Conservation (phyloP, 2,797 vertebrate genomes). For the Silurus lanzhouensis region DNA sequence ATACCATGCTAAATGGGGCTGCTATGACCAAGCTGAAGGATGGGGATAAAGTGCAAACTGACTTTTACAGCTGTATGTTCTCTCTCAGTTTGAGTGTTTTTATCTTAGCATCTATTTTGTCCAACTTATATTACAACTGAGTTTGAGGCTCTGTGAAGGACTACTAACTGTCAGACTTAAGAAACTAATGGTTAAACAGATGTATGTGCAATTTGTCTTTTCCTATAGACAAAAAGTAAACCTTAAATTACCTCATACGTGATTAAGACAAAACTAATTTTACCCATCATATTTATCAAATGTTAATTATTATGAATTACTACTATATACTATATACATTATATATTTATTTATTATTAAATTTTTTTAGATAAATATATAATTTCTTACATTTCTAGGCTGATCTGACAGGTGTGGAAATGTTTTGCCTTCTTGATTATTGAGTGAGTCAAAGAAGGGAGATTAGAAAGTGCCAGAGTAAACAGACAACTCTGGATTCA, state of each 20-base stretch:
- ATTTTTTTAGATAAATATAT: background rate
- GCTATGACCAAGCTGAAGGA: conserved; percentile 41
- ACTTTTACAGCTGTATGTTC: conserved; percentile 48
- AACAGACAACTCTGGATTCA: conserved; percentile 64
- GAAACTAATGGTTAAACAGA: background rate
- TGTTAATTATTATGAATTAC: too few species aligned
- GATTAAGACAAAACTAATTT: background rate
- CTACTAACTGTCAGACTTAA: conserved; percentile 15
- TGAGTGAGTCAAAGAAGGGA: conserved; percentile 54
- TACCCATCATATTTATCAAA: background rate
- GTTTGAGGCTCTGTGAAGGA: background rate
- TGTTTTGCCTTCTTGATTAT: conserved; percentile 39
- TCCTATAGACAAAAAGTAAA: background rate
- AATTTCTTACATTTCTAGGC: background rate
- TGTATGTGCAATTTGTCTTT: too few species aligned
- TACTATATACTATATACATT: too few species aligned
- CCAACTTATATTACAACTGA: conserved; percentile 23
- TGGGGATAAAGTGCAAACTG: conserved; percentile 33
- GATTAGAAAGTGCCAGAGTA: conserved; percentile 42
- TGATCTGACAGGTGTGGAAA: conserved; percentile 25
- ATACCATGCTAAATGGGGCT: conserved; percentile 48
- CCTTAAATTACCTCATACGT: conserved; percentile 20
- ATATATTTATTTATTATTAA: too few species aligned
- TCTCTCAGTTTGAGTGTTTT: conserved; percentile 30
- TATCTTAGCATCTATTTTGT: conserved; percentile 25